These are phyloP conservation scores for Artibeus jamaicensis DNA, from an alignment of 2,797 vertebrate species.

Conservation along the genomic window DNA sequence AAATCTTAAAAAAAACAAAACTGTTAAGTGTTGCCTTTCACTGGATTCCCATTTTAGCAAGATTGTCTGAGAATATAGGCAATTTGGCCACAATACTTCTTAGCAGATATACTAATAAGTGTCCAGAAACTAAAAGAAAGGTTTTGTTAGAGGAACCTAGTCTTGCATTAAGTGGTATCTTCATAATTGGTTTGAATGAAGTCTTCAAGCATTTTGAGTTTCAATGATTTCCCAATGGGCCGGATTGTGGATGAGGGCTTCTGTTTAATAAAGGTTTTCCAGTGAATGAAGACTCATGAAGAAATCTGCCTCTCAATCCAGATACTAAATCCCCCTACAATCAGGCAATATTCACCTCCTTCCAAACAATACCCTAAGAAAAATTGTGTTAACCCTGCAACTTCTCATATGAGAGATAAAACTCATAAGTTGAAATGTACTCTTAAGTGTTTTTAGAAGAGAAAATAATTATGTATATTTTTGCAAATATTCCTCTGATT, in stretches of 20 bases:
- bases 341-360: constrained; percentile 90
- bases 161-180: constrained; percentile 93
- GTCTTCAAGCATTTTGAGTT: constrained; percentile 89
- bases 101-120: constrained; percentile 93
- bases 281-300: constrained; percentile 92
- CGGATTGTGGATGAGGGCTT: constrained; percentile 91
- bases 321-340: constrained; percentile 91
- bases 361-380: constrained; percentile 94
- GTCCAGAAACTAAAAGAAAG: constrained; percentile 89
- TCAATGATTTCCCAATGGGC: constrained; percentile 93
- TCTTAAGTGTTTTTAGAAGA: neutral
- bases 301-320: constrained; percentile 94
- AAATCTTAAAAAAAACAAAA: too few relatives aligned
- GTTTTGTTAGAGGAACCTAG: constrained; percentile 91
- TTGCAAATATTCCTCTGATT: neutral
- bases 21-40: neutral
- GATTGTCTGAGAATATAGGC: constrained; percentile 82
- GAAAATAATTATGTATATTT: neutral
- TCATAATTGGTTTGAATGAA: constrained; percentile 91
- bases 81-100: constrained; percentile 91
- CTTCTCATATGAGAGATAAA: neutral
- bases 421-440: neutral
- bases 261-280: constrained; percentile 92
- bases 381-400: constrained; percentile 73
- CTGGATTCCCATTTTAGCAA: neutral